Evolutionary conservation across 2,888 invertebrate species (phyloP), one percentile per base, ranked within the genome.

Genomic region (Coenonympha glycerion): DNA sequence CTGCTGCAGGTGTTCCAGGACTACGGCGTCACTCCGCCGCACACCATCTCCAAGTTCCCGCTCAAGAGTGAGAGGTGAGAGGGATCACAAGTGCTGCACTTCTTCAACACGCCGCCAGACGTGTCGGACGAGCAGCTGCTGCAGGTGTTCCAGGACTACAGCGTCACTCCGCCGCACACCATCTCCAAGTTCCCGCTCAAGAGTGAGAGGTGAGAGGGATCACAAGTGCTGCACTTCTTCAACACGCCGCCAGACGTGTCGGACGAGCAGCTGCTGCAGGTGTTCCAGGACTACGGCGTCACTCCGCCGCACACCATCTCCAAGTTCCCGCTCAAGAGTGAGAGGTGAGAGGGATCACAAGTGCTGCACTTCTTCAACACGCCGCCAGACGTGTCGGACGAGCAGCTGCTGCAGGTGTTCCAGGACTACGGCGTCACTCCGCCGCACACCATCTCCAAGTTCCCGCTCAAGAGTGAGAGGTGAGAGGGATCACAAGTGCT

Each of bases 321-420:
- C 84, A 90, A 97, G 76, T 98, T 98, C 85, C 96, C 96, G 59
- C 92, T 96, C 68, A 97, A 96, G 88, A 94, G 93, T 57, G 93
- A 94, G 77, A 90, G 94, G 79, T 87, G 2, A 16, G 36, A 2
- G 8, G n/a, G 2, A 1, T 28, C 36, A 6, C 79, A 94, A n/a
- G 92, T 96, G n/a, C n/a, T 97, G 71, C 99, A 99, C 79, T 99
- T 98, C 90, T 99, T 97, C 91, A 99, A 99, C 88, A 97, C 98
- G 56, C 99, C 99, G 48, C 97, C 97, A 28, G 95, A 94, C 76
- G 92, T 98, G 65, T 93, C 94, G 54, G 98, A 98, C 77, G 95
- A 95, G 16, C 95, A 96, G 76, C 89, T 99, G 67, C 90, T 94
- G 71, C 92, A 95, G 80, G 93, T 98, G 64, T 97, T 98, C 87